These are phyloP conservation scores for Troilus luridus DNA, from an alignment of 2,888 invertebrate genomes.

Conservation along the genomic window DNA sequence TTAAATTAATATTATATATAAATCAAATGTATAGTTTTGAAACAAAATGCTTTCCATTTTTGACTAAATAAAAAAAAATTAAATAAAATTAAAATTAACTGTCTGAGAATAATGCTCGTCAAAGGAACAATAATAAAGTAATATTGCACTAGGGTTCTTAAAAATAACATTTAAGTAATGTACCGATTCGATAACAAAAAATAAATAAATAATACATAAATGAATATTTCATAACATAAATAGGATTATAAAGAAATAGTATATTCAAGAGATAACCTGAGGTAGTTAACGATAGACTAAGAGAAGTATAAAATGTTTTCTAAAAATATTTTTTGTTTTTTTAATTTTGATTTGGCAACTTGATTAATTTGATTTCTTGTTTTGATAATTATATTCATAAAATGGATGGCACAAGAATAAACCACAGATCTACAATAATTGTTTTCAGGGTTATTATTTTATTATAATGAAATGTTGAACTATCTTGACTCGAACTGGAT, in stretches of 20 bases:
- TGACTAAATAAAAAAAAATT: background rate
- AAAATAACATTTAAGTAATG: background rate
- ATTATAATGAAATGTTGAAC: background rate
- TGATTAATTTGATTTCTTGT: background rate
- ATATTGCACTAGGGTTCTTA: background rate
- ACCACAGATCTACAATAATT: background rate
- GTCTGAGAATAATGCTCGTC: background rate
- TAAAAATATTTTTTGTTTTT: conserved; percentile 8
- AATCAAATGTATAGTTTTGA: background rate
- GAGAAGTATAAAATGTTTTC: conserved; percentile 10
- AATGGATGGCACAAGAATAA: conserved; percentile 35
- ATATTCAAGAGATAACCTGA: conserved; percentile 24
- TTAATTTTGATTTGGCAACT: background rate
- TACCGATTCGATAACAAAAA: background rate
- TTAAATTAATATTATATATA: too few species aligned
- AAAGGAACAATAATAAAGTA: background rate
- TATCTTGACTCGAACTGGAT: too few species aligned
- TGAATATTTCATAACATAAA: background rate
- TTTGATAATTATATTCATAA: background rate
- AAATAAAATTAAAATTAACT: background rate
- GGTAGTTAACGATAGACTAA: conserved; percentile 28
- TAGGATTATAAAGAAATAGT: background rate
- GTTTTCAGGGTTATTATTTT: background rate
- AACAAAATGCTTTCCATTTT: conserved; percentile 25
- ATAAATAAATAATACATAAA: background rate